Evolutionary conservation across 2,113 vertebrate genomes (phyloP).

Genomic region (Aviceda subcristata): DNA sequence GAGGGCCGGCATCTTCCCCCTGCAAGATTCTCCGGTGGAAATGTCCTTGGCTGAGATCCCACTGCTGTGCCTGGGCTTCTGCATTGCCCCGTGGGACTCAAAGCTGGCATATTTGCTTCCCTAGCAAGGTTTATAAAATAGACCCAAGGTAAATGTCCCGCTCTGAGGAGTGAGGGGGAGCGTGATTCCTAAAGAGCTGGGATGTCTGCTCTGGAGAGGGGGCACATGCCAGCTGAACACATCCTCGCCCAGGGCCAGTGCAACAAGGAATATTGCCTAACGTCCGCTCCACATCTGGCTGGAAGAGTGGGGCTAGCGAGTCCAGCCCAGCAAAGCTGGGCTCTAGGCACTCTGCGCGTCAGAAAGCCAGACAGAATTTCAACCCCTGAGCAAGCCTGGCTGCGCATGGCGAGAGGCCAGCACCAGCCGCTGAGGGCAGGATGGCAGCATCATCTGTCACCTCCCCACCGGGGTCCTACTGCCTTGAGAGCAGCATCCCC

Average conservation of each 20-base stretch:
- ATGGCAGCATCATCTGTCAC: not conserved
- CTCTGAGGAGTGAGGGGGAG: not conserved
- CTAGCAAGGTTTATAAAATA: not conserved
- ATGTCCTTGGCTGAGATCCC: not conserved
- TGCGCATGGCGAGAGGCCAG: not conserved
- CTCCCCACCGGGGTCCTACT: accelerated
- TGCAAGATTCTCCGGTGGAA: not conserved
- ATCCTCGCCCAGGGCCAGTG: not conserved
- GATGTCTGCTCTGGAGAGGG: not conserved
- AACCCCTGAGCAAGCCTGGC: accelerated
- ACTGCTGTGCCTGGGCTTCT: not conserved
- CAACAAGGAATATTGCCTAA: not conserved
- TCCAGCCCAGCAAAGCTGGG: not conserved
- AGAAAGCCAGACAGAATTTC: not conserved
- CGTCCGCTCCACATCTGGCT: accelerated
- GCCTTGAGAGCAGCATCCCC: not conserved
- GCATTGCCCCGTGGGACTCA: not conserved
- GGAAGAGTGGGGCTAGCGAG: not conserved
- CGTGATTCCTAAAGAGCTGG: not conserved
- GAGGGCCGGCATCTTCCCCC: not conserved
- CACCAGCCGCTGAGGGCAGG: not conserved
- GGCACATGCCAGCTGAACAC: not conserved
- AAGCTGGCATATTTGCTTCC: not conserved
- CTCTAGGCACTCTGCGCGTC: accelerated
- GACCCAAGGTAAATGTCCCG: not conserved